Evolutionary conservation across 2,113 vertebrate genomes (phyloP), one percentile per base, ranked within the genome.

Genomic region (Alces alces): DNA sequence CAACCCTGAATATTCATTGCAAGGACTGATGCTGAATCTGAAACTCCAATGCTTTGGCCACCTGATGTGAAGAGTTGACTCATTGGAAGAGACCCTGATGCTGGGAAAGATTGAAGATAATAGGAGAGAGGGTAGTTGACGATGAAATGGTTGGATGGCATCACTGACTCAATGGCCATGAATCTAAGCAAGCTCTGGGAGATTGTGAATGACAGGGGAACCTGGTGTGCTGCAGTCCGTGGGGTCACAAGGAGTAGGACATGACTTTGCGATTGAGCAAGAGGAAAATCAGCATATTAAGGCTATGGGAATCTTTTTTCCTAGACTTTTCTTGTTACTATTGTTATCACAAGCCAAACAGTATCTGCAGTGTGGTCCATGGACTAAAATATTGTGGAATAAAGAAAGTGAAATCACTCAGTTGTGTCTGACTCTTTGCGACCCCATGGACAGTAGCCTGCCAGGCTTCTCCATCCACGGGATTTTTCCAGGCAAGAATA

Each of bases 81-180:
- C 66, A 73, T 3, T 39, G 9, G n/a, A 39, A 23, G 23, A 70
- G 36, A 23, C 66, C 19, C 10, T 73, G n/a, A 73, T 39, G n/a
- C n/a, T 39, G 5, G 17, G 19, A 73, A 39, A 39, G 19, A 73
- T 23, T 73, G 66, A 39, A 39, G 10, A 11, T 23, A 39, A 73
- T 39, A 73, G 36, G n/a, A 73, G 61, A 19, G 19, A 39, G 19
- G 10, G n/a, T 39, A 12, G 66, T 19, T 12, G n/a, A 73, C 0
- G 0, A 73, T 39, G 10, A 39, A 23, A 73, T 73, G 2, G n/a
- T 39, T 39, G 66, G n/a, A 23, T 39, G 66, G 2, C 10, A 73
- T 23, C n/a, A 73, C 19, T 73, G 19, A 39, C 66, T 73, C 66
- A 39, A 6, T 73, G n/a, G 19, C 12, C 66, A 39, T 39, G n/a